Percentiles rank a stretch among this genome's conserved stretches.
These are phyloP conservation scores for Kryptopterus vitreolus DNA, from an alignment of 2,797 vertebrate species.

Conservation along the genomic window DNA sequence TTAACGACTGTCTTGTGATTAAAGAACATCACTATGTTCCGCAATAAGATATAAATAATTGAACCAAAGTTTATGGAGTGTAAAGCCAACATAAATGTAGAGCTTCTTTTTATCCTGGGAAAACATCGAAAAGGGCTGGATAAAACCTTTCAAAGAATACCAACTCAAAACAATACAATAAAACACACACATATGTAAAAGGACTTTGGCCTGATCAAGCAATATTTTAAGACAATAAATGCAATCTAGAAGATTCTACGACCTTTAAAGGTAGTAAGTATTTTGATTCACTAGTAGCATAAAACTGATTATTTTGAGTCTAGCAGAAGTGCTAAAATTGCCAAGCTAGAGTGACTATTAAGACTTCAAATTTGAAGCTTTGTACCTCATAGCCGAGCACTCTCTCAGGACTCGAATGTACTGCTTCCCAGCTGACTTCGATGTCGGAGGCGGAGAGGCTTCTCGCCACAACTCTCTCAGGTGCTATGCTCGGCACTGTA, in stretches of 20 bases:
- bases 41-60: not conserved
- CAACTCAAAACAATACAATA: not conserved
- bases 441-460: conserved; percentile 88
- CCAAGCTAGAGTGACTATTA: conserved; percentile 11
- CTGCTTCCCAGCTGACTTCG: conserved; percentile 83
- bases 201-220: not conserved
- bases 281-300: not conserved
- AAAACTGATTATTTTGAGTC: not conserved
- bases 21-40: not conserved
- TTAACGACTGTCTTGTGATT: not conserved
- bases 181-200: not conserved
- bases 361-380: conserved; percentile 5
- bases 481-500: conserved; percentile 84
- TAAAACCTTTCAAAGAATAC: not conserved
- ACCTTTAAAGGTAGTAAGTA: not conserved
- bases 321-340: not conserved
- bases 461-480: conserved; percentile 76
- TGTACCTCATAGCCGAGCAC: conserved; percentile 92
- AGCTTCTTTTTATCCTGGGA: not conserved
- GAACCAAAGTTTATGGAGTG: not conserved
- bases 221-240: not conserved
- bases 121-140: not conserved
- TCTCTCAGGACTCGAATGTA: conserved; percentile 81
- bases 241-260: no score
- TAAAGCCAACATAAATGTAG: not conserved